Conservation (phyloP, 2,113 vertebrate species). For the Eidolon helvum region DNA sequence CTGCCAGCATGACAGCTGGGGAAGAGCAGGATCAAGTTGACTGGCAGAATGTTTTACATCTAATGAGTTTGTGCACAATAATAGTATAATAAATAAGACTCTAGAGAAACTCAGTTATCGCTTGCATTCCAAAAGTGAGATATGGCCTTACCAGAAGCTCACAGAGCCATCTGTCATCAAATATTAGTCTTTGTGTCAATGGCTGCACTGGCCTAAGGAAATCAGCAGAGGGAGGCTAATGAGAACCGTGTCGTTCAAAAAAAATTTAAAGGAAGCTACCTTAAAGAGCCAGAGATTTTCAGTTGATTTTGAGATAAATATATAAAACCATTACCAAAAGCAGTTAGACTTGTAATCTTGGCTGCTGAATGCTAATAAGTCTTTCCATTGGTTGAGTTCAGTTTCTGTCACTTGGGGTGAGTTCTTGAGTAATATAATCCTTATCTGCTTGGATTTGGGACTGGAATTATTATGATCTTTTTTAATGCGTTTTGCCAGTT, state of each 20-base stretch:
- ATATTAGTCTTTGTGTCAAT: constrained; percentile 60
- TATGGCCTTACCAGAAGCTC: constrained; percentile 63
- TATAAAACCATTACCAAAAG: background rate
- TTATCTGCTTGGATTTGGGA: constrained; percentile 11
- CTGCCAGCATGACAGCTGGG: constrained; percentile 75
- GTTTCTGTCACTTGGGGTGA: constrained; percentile 11
- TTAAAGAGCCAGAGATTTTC: constrained; percentile 31
- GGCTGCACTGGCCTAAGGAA: constrained; percentile 37
- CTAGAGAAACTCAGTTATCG: constrained; percentile 66
- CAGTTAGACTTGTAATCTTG: background rate
- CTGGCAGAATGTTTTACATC: constrained; percentile 78
- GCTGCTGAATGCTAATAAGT: background rate
- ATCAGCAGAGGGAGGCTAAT: background rate
- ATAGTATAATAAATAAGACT: constrained; percentile 64
- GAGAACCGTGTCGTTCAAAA: background rate
- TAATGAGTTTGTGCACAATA: constrained; percentile 77
- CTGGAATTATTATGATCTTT: constrained; percentile 53
- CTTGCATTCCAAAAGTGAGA: constrained; percentile 66
- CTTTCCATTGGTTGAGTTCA: background rate
- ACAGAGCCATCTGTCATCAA: constrained; percentile 80
- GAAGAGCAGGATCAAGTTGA: constrained; percentile 73
- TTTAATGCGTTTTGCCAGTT: constrained; percentile 58
- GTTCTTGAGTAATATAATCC: background rate
- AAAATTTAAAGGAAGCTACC: constrained; percentile 36
- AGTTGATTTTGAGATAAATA: constrained; percentile 52